A percentile compares a stretch with the other conserved stretches of the same genome.
phyloP scores from a whole-genome alignment of 2,113 vertebrate genomes.

The Felis catus region DNA sequence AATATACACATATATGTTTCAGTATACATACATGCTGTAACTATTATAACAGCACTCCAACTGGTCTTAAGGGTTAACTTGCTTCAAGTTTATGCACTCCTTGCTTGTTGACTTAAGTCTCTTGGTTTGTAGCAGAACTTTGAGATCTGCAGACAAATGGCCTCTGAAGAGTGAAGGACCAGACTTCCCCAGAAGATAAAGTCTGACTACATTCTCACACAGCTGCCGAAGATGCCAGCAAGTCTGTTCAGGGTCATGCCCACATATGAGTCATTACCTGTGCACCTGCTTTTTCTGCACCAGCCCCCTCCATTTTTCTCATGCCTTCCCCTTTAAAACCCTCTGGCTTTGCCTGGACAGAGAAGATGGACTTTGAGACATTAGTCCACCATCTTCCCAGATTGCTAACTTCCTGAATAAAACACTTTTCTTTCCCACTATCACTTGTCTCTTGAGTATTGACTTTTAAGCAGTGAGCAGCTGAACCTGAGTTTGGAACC shows the following conservation, averaged over 20 bases:
- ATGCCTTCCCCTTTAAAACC: background rate
- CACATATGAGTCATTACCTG: background rate
- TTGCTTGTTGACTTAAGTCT: background rate
- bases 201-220: background rate
- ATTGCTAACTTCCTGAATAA: background rate
- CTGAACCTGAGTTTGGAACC: background rate
- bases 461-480: background rate
- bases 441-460: background rate
- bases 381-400: background rate
- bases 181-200: background rate
- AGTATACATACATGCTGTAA: background rate
- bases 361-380: background rate
- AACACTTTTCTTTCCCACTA: background rate
- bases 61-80: background rate
- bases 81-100: background rate
- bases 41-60: background rate
- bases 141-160: background rate
- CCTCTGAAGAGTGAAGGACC: background rate
- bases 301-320: background rate
- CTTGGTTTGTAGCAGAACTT: background rate
- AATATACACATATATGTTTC: background rate
- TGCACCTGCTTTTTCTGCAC: background rate
- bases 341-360: background rate
- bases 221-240: background rate
- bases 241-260: background rate